Conservation (phyloP, 2,797 vertebrate genomes). For the Paguma larvata region DNA sequence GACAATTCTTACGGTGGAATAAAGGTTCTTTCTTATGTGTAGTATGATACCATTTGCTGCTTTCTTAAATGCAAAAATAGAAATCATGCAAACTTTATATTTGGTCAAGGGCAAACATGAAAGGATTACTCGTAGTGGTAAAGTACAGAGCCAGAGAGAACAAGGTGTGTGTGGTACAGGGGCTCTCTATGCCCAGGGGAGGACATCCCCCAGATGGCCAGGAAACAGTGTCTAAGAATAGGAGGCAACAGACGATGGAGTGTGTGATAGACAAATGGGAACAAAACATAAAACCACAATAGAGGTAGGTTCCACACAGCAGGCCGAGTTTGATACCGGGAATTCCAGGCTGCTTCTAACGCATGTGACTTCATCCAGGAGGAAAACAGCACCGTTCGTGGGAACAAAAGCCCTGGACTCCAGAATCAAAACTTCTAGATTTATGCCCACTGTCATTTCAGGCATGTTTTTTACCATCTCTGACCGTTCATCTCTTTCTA, state of each 20-base stretch:
- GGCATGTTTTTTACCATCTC: background rate
- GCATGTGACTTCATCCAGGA: background rate
- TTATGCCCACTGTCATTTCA: background rate
- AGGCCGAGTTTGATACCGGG: background rate
- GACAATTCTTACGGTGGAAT: background rate
- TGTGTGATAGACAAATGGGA: background rate
- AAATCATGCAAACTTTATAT: background rate
- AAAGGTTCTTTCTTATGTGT: background rate
- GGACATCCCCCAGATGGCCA: background rate
- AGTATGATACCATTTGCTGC: background rate
- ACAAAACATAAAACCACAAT: background rate
- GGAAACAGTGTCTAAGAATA: background rate
- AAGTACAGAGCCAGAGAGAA: background rate
- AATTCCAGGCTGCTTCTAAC: background rate
- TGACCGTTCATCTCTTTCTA: background rate
- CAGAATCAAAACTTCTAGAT: background rate
- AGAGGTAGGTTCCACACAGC: no score
- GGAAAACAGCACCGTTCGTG: background rate
- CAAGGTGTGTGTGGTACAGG: accelerated
- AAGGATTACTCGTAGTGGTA: background rate
- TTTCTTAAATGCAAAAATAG: background rate
- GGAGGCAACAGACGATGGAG: background rate
- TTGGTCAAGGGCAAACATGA: background rate
- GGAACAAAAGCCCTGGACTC: background rate
- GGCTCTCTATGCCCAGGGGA: accelerated